Evolutionary conservation across 2,113 vertebrate genomes (phyloP), one percentile per base, ranked within the genome.

Genomic region (Pogona vitticeps): DNA sequence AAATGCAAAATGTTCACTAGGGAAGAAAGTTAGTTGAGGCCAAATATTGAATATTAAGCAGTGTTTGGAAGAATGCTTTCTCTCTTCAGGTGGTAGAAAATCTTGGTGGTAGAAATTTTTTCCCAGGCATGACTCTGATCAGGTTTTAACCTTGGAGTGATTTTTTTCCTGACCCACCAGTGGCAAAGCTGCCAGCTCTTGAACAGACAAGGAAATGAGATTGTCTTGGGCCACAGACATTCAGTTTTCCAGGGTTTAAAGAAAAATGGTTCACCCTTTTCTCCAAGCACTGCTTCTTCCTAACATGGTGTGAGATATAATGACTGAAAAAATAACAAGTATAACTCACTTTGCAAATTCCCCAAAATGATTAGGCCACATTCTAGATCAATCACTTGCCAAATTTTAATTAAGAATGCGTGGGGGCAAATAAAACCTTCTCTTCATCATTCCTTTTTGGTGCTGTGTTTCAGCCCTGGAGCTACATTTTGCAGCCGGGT

Each of bases 341-440:
- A 88, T 91, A 95, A 0, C 28, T 95, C 94, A 81, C 93, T 94
- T 94, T 91, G 94, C 91, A 93, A 93, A 89, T 91, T 89, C 92
- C 85, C 84, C 88, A 81, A 89, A 94, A 91, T 94, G 94, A 95
- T 95, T 95, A 95, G 93, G 90, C 89, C 82, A 71, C 88, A 91
- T 92, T 93, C 91, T 87, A 91, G 92, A 95, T 95, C 92, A 94
- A 91, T 95, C 92, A 94, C 90, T 93, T 95, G 95, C 94, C 95
- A 95, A 95, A 94, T 95, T 92, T 93, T 94, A 95, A 94, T 95
- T 95, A 95, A 95, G 93, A 90, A 93, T 91, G 88, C 80, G 90
- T 90, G 80, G 91, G 90, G 91, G 91, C 93, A 95, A 94, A 92
- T 92, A 91, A 94, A 93, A 87, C 92, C 78, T 94, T 89, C 91